Conservation (phyloP, 2,888 invertebrate species). For the Plemyria rubiginata region DNA sequence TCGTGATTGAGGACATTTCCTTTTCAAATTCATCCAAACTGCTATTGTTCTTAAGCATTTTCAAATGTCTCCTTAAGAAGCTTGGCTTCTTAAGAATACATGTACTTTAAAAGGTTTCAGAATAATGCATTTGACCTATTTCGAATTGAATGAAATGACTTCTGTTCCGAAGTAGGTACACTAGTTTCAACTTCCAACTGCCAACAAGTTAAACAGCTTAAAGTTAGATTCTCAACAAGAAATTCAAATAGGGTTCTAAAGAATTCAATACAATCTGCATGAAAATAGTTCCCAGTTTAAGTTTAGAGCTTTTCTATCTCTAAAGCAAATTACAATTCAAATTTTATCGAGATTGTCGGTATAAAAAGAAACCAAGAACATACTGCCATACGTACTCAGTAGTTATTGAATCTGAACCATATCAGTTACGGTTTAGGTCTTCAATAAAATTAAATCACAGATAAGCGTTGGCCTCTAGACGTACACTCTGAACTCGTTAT, state of each 20-base stretch:
- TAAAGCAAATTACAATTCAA: background rate
- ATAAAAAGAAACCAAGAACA: background rate
- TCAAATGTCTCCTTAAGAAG: background rate
- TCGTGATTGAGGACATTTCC: slow-evolving; percentile 23
- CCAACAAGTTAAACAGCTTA: slow-evolving; percentile 16
- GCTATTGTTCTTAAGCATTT: slow-evolving; percentile 21
- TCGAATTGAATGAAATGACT: slow-evolving; percentile 25
- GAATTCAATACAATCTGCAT: slow-evolving; percentile 21
- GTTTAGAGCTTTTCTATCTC: slow-evolving; percentile 9
- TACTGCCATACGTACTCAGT: background rate
- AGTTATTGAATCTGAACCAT: background rate
- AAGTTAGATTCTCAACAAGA: slow-evolving; percentile 14
- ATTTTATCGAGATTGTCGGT: background rate
- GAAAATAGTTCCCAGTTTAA: slow-evolving; percentile 5
- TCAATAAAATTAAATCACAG: background rate
- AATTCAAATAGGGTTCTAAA: slow-evolving; percentile 5
- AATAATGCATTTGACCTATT: slow-evolving; percentile 28
- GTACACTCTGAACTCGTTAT: slow-evolving; percentile 2
- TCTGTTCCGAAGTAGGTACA: slow-evolving; percentile 10
- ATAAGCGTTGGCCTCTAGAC: slow-evolving; percentile 2
- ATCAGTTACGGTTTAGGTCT: background rate
- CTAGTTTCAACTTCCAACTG: background rate
- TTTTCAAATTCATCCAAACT: slow-evolving; percentile 13
- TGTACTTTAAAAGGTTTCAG: background rate
- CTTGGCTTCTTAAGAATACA: slow-evolving; percentile 8